These are phyloP conservation scores for Athripsodes cinereus DNA, from an alignment of 2,888 invertebrate genomes.

Conservation along the genomic window DNA sequence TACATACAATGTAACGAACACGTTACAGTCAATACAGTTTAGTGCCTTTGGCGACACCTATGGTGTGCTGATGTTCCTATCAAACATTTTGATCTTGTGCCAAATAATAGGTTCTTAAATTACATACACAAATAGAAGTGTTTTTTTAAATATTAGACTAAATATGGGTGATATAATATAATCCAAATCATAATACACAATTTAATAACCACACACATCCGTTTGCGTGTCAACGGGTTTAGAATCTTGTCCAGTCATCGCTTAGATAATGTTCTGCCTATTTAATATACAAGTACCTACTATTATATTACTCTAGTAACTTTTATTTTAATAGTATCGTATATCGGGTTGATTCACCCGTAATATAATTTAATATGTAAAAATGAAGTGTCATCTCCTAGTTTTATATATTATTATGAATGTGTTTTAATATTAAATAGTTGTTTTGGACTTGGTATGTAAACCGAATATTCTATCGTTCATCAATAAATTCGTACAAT, in stretches of 20 bases:
- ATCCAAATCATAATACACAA: too few species aligned
- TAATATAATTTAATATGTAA: too few species aligned
- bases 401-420: not conserved
- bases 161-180: too few species aligned
- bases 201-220: not conserved
- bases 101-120: too few species aligned
- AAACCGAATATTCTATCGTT: not conserved
- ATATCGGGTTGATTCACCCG: too few species aligned
- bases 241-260: not conserved
- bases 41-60: too few species aligned
- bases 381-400: not conserved
- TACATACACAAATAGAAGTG: too few species aligned
- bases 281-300: not conserved
- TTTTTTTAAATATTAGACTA: too few species aligned
- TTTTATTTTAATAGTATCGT: not conserved
- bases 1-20: too few species aligned
- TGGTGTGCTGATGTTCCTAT: too few species aligned
- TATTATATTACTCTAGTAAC: not conserved
- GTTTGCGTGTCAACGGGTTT: not conserved
- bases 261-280: not conserved
- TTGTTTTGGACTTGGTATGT: not conserved
- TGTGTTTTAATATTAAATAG: not conserved
- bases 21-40: too few species aligned
- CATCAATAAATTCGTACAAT: not conserved
- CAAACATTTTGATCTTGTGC: too few species aligned